Evolutionary conservation across 2,113 vertebrate species (phyloP), one percentile per base, ranked within the genome.

Genomic region (Pelvicachromis taeniatus): DNA sequence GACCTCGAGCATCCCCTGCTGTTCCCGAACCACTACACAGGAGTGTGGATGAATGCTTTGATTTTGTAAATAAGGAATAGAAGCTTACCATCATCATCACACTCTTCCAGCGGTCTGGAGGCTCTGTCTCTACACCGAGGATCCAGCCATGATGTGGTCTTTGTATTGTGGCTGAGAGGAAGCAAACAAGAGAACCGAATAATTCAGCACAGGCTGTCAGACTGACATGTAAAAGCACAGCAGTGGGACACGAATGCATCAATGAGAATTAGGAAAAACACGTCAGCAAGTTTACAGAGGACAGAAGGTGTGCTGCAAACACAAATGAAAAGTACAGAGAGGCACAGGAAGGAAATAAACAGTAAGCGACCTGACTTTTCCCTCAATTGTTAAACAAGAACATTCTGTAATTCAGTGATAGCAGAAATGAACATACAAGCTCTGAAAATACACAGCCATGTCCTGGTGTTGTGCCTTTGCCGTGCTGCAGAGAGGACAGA

Each of bases 61-160:
- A 9, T 77, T 63, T 33, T 50, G 54, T 73, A 79, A 82, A 87
- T 78, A 29, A 83, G 23, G 26, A 73, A 13, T 29, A 65, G 50
- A 65, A 75, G 80, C 97, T 97, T 97, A 99, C 99, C 99, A 96
- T 99, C 98, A 86, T 99, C 99, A 87, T 99, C 98, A 95, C 99
- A 99, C 96, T 99, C 98, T 95, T 99, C 98, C 93, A 98, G 96
- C 92, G 98, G 97, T 94, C 99, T 97, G 90, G 97, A 96, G 92
- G 96, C 97, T 95, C 99, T 99, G 94, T 97, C 98, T 95, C 97
- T 95, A 95, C 97, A 99, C 95, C 99, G 97, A 93, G 99, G 99
- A 95, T 99, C 99, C 93, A 99, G 94, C 98, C 99, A 99, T 91
- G 99, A 99, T 85, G 99, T 99, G 87, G 99, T 99, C 96, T 99